phyloP scores from a whole-genome alignment of 1,140 invertebrate species.

The Caenorhabditis latens region DNA sequence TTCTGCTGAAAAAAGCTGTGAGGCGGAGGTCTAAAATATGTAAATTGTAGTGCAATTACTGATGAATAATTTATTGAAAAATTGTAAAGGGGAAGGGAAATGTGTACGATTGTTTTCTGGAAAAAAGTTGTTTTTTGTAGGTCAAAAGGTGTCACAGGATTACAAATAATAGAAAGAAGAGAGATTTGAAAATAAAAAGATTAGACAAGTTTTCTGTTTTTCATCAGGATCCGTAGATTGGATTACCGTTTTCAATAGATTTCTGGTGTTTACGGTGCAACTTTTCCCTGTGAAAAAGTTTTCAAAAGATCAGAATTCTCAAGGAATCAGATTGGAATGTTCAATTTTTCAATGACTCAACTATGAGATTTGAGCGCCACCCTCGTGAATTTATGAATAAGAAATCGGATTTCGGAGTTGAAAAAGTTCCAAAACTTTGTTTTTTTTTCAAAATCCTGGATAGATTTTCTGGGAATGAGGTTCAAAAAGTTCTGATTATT shows the following conservation, averaged over 20 bases:
- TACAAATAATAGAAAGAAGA: no score
- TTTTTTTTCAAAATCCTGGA: neutral
- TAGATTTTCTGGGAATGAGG: neutral
- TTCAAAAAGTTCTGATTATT: neutral
- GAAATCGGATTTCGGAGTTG: neutral
- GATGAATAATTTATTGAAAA: constrained; percentile 30
- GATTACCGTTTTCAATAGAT: neutral
- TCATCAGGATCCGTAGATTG: no score
- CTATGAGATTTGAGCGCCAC: neutral
- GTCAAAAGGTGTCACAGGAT: neutral
- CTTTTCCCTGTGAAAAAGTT: neutral
- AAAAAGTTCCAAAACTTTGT: constrained; percentile 11
- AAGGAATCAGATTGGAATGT: neutral
- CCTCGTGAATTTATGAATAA: neutral
- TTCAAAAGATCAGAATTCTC: neutral
- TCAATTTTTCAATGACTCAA: constrained; percentile 20
- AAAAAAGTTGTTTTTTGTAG: neutral
- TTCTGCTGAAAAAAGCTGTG: neutral
- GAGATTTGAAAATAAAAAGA: neutral
- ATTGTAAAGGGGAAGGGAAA: neutral
- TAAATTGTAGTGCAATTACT: constrained; percentile 31
- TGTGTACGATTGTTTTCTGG: constrained; percentile 12
- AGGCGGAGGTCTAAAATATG: constrained; percentile 11
- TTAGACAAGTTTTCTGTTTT: neutral
- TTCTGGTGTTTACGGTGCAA: neutral